Conservation (phyloP, 1,140 invertebrate genomes). For the Babylonia areolata region DNA sequence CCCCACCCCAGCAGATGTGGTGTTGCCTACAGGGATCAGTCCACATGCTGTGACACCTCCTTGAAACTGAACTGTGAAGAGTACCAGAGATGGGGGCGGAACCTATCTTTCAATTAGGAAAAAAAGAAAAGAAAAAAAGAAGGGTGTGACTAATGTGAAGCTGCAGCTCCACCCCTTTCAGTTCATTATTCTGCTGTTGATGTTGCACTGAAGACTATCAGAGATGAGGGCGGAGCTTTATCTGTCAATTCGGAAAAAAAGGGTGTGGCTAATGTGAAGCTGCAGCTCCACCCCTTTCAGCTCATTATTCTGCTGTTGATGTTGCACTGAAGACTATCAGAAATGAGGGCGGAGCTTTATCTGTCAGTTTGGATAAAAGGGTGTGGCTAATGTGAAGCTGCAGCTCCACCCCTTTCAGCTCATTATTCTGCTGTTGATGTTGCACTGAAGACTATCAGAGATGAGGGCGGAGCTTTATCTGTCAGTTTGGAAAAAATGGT, state of each 20-base stretch:
- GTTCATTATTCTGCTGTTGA: not conserved
- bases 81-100: not conserved
- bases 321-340: not conserved
- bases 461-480: not conserved
- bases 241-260: not conserved
- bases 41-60: too few species aligned
- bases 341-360: not conserved
- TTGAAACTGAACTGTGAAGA: not conserved
- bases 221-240: not conserved
- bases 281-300: not conserved
- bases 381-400: not conserved
- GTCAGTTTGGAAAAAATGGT: not conserved
- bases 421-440: not conserved
- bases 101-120: not conserved
- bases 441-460: not conserved
- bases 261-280: not conserved
- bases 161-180: not conserved
- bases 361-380: not conserved
- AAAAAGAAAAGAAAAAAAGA: not conserved
- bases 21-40: too few species aligned
- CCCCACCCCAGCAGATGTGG: not conserved
- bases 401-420: not conserved
- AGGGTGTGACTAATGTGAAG: not conserved
- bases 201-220: not conserved
- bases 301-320: not conserved